phyloP scores from a whole-genome alignment of 2,113 vertebrate species.

The Podiceps cristatus region DNA sequence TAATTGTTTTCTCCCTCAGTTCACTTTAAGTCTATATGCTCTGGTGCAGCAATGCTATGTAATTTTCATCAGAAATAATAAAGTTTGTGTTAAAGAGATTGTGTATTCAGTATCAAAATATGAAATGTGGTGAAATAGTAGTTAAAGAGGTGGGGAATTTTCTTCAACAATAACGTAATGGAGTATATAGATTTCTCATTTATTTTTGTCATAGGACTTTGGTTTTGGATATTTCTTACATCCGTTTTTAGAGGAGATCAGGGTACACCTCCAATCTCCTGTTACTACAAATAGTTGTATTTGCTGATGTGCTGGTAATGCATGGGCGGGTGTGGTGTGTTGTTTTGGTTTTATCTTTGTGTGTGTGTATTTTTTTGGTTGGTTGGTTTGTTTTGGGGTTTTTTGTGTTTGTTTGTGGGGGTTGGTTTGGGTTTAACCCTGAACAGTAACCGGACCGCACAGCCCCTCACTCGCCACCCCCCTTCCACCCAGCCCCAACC shows the following conservation, averaged over 20 bases:
- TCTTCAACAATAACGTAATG: neutral
- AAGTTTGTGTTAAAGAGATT: neutral
- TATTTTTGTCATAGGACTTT: neutral
- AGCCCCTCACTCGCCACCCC: too few species aligned
- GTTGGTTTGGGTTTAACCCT: too few species aligned
- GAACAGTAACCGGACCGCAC: too few species aligned
- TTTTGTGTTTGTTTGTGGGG: too few species aligned
- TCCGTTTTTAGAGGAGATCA: neutral
- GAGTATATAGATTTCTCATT: neutral
- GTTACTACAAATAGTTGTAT: neutral
- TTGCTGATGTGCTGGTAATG: neutral
- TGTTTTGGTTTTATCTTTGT: neutral
- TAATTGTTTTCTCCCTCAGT: neutral
- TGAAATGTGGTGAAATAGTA: neutral
- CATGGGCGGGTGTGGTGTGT: neutral
- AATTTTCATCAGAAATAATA: constrained; percentile 30
- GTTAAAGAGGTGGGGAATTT: neutral
- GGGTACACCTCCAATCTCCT: neutral
- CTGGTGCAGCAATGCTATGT: neutral
- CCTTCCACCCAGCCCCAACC: too few species aligned
- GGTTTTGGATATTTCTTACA: neutral
- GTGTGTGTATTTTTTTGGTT: too few species aligned
- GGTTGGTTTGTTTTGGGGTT: neutral
- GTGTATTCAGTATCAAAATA: neutral
- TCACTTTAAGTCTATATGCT: neutral